A percentile compares a stretch with the other conserved stretches of the same genome.
Evolutionary conservation across 1,140 invertebrate species (phyloP).

Genomic region (Penaeus chinensis): DNA sequence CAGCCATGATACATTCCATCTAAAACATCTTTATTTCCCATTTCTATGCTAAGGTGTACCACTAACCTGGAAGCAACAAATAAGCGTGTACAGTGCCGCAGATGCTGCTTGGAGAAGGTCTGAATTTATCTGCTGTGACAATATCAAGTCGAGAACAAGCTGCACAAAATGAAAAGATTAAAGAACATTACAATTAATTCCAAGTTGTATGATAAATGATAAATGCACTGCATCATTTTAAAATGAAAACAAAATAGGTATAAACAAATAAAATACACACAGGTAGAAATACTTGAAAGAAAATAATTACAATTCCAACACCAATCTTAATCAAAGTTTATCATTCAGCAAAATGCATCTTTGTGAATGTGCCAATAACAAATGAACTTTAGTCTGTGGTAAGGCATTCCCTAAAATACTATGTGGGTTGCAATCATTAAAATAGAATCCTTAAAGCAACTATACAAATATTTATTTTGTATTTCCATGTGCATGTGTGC

Average conservation of each 20-base stretch:
- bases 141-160: constrained; percentile 77
- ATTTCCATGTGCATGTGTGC: no score
- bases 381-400: no score
- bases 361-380: not conserved
- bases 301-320: no score
- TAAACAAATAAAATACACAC: no score
- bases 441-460: no score
- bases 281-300: no score
- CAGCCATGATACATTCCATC: no score
- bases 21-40: no score
- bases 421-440: no score
- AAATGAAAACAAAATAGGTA: not conserved
- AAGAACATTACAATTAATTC: not conserved
- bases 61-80: constrained; percentile 77
- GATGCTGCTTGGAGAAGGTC: constrained; percentile 75
- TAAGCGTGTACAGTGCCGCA: constrained; percentile 77
- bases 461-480: no score
- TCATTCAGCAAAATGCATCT: not conserved
- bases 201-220: not conserved
- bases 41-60: no score
- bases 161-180: constrained; percentile 67
- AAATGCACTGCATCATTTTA: not conserved
- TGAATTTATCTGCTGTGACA: constrained; percentile 78
- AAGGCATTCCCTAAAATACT: no score
- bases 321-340: not conserved